Percentiles rank a stretch among this genome's conserved stretches.
phyloP scores from a whole-genome alignment of 2,888 invertebrate genomes.

The Phengaris alcon region DNA sequence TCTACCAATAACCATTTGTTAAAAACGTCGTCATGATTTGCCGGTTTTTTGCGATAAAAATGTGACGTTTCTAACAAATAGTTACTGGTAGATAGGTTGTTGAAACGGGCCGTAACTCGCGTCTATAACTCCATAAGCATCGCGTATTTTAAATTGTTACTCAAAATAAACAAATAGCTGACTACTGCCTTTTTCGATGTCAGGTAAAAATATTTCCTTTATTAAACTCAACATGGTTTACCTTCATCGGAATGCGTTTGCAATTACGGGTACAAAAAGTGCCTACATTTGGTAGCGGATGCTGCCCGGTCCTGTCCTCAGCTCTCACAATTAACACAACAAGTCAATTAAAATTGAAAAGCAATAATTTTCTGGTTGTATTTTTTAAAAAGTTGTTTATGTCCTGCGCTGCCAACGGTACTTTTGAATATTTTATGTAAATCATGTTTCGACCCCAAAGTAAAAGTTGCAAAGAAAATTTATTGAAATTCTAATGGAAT shows the following conservation, averaged over 20 bases:
- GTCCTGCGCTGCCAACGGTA: constrained; percentile 12
- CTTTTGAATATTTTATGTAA: constrained; percentile 8
- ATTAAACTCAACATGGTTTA: constrained; percentile 5
- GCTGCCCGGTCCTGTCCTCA: background rate
- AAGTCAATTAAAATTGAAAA: constrained; percentile 26
- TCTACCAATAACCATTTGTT: too few relatives aligned
- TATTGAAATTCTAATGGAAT: background rate
- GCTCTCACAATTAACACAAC: constrained; percentile 25
- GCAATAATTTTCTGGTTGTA: constrained; percentile 24
- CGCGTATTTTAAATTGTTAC: background rate
- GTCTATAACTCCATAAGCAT: background rate
- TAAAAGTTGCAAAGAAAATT: constrained; percentile 5
- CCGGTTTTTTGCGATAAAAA: too few relatives aligned
- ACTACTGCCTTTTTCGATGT: constrained; percentile 5
- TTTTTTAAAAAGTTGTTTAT: constrained; percentile 21
- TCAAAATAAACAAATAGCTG: constrained; percentile 21
- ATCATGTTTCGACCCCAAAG: constrained; percentile 21
- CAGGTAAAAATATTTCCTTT: constrained; percentile 17
- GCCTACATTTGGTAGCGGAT: constrained; percentile 7
- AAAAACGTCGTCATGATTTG: too few relatives aligned
- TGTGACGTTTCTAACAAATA: too few relatives aligned
- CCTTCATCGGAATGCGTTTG: background rate
- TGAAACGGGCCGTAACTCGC: too few relatives aligned
- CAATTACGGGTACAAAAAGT: background rate
- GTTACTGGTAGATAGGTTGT: too few relatives aligned